Evolutionary conservation across 2,797 vertebrate genomes (phyloP).

Genomic region (Perodicticus potto): DNA sequence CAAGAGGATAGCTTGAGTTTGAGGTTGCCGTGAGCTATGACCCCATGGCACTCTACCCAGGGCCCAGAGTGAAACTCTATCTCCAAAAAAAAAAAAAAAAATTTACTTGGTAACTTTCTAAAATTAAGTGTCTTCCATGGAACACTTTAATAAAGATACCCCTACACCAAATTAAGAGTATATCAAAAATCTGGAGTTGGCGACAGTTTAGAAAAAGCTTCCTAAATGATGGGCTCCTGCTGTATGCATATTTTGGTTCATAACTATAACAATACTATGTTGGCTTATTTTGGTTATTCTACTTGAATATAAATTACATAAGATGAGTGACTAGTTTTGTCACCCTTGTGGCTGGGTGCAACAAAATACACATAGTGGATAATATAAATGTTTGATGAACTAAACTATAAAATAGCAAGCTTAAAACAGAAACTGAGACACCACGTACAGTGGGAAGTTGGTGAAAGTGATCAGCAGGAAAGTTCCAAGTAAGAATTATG

Average conservation of each 20-base stretch:
- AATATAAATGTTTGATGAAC: neutral
- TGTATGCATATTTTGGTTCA: neutral
- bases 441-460: neutral
- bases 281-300: neutral
- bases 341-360: neutral
- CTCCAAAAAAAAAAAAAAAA: neutral
- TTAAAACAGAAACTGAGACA: constrained; percentile 58
- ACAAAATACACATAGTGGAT: neutral
- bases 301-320: neutral
- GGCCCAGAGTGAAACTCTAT: no score
- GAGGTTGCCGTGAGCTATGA: no score
- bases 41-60: no score
- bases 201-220: neutral
- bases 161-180: neutral
- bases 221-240: neutral
- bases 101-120: neutral
- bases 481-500: neutral
- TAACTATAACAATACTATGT: neutral
- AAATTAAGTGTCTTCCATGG: neutral
- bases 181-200: neutral
- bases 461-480: constrained; percentile 1
- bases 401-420: neutral
- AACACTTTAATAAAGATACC: neutral
- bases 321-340: neutral
- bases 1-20: no score